A percentile compares a stretch with the other conserved stretches of the same genome.
Evolutionary conservation across 2,888 invertebrate species (phyloP).

Genomic region (Drosophila rellima): DNA sequence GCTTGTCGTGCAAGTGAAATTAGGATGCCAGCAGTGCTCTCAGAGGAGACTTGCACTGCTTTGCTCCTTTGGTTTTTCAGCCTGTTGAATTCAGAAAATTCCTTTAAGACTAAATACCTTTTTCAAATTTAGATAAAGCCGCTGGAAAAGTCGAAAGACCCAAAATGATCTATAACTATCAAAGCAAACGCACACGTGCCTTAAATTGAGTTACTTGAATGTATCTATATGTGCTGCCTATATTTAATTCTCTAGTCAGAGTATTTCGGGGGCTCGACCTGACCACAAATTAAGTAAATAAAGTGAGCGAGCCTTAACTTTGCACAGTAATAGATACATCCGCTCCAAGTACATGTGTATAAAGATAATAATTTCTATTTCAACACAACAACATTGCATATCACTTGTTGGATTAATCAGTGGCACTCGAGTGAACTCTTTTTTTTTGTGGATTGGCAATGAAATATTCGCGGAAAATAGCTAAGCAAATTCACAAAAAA

Average conservation of each 20-base stretch:
- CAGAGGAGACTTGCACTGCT: neutral
- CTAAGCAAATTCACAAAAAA: conserved; percentile 31
- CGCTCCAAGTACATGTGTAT: conserved; percentile 2
- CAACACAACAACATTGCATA: conserved; percentile 18
- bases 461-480: conserved; percentile 33
- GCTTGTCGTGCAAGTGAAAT: neutral
- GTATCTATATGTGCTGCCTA: conserved; percentile 7
- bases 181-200: conserved; percentile 31
- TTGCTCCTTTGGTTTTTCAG: neutral
- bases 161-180: neutral
- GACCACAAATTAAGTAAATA: conserved; percentile 36
- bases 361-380: conserved; percentile 9
- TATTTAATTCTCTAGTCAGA: conserved; percentile 22
- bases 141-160: neutral
- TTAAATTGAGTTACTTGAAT: conserved; percentile 5
- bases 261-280: conserved; percentile 57
- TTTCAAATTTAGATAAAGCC: neutral
- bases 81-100: neutral
- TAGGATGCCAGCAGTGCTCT: neutral
- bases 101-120: neutral
- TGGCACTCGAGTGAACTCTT: conserved; percentile 3
- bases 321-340: conserved; percentile 25
- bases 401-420: conserved; percentile 39
- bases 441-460: conserved; percentile 25
- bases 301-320: conserved; percentile 15